Percentiles rank a stretch among this genome's conserved stretches.
Evolutionary conservation across 2,113 vertebrate species (phyloP).

Genomic region (Platanista minor): DNA sequence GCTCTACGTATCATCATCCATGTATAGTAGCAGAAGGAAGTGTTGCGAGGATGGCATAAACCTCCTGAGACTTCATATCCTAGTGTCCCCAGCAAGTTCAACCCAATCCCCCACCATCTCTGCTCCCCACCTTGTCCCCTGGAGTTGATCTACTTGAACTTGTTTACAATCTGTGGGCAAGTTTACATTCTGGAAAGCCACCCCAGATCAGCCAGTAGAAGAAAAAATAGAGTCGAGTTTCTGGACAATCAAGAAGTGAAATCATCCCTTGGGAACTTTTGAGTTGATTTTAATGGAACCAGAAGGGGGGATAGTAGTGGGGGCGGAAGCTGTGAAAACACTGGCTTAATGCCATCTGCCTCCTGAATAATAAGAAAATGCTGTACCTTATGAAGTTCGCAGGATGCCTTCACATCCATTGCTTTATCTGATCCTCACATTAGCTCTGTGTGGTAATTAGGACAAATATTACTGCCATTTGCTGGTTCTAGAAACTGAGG

Average conservation of each 20-base stretch:
- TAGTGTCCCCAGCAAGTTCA: not conserved
- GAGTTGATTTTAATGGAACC: not conserved
- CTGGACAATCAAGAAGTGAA: not conserved
- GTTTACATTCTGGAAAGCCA: not conserved
- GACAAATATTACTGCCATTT: not conserved
- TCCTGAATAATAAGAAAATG: not conserved
- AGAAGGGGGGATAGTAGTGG: accelerated
- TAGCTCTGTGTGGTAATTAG: not conserved
- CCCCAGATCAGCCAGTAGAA: not conserved
- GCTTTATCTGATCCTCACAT: not conserved
- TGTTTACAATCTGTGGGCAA: not conserved
- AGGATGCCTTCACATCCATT: not conserved
- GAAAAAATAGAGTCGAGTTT: not conserved
- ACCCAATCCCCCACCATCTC: not conserved
- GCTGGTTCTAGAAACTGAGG: not conserved
- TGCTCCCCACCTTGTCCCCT: not conserved
- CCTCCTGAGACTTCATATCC: not conserved
- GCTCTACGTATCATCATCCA: not conserved
- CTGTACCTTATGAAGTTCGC: accelerated
- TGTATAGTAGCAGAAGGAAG: accelerated
- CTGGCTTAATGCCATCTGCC: too few relatives aligned
- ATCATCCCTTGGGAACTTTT: not conserved
- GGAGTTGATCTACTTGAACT: not conserved
- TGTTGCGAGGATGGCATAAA: not conserved
- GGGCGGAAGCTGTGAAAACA: not conserved